phyloP scores from a whole-genome alignment of 2,888 invertebrate species.

The Ashinkailepas kermadecensis region DNA sequence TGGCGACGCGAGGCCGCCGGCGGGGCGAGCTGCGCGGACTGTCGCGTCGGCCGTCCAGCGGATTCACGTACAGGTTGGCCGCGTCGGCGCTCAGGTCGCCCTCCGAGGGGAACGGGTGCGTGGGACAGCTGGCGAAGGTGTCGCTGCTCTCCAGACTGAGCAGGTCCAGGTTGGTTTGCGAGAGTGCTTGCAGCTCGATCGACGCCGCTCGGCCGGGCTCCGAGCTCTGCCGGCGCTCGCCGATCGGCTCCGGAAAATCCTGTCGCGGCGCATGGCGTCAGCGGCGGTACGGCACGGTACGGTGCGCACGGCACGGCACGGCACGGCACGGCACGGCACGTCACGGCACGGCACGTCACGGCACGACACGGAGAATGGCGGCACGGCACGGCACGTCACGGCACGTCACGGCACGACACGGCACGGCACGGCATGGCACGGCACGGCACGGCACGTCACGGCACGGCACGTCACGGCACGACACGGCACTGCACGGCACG shows the following conservation, averaged over 20 bases:
- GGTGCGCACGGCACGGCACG: too few species aligned
- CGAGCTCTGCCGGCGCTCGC: constrained; percentile 48
- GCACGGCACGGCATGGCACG: too few species aligned
- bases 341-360: too few species aligned
- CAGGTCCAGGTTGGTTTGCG: constrained; percentile 38
- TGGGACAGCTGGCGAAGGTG: constrained; percentile 93
- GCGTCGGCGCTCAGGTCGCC: constrained; percentile 35
- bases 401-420: too few species aligned
- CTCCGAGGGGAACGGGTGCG: constrained; percentile 79
- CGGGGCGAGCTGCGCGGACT: constrained; percentile 25
- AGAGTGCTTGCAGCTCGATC: constrained; percentile 33
- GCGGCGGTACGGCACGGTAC: too few species aligned
- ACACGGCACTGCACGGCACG: too few species aligned
- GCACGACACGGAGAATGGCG: too few species aligned
- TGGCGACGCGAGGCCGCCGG: constrained; percentile 1
- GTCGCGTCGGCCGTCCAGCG: constrained; percentile 35
- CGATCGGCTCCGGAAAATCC: constrained; percentile 55
- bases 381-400: too few species aligned
- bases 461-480: too few species aligned
- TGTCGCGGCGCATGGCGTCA: neutral
- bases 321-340: too few species aligned
- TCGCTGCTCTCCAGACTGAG: constrained; percentile 67
- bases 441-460: too few species aligned
- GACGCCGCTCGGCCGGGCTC: constrained; percentile 29
- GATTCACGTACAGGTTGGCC: constrained; percentile 41